A percentile compares a stretch with the other conserved stretches of the same genome.
Evolutionary conservation across 2,113 vertebrate genomes (phyloP).

Genomic region (Cromileptes altivelis): DNA sequence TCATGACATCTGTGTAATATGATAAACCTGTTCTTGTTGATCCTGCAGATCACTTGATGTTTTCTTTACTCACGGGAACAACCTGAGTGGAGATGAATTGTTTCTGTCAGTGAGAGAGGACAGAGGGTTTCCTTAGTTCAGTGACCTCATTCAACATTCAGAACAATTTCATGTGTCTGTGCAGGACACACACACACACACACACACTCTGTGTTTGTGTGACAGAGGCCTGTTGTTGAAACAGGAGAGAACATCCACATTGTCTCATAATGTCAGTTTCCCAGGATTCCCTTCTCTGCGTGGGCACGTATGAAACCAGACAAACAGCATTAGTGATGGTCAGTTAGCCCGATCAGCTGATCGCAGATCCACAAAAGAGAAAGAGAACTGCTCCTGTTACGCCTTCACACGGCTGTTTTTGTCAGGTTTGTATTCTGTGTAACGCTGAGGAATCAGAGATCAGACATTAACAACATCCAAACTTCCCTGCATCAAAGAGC

Average conservation of each 20-base stretch:
- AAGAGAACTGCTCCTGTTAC: too few species aligned
- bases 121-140: constrained; percentile 1
- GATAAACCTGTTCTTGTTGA: too few species aligned
- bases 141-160: constrained; percentile 41
- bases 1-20: too few species aligned
- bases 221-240: constrained; percentile 33
- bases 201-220: background rate
- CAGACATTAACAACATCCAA: too few species aligned
- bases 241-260: constrained; percentile 7
- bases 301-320: constrained; percentile 20
- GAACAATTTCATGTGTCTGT: background rate
- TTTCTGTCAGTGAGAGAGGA: background rate
- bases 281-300: constrained; percentile 32
- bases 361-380: too few species aligned
- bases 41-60: too few species aligned
- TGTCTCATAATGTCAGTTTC: constrained; percentile 37
- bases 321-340: too few species aligned
- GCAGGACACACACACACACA: constrained; percentile 12
- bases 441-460: too few species aligned
- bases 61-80: background rate
- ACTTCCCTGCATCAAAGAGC: too few species aligned
- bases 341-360: too few species aligned
- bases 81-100: background rate
- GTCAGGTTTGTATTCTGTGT: too few species aligned
- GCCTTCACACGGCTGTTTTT: too few species aligned